Conservation (phyloP, 35 echinoderm and acorn worm genomes). For the Anneissia japonica region DNA sequence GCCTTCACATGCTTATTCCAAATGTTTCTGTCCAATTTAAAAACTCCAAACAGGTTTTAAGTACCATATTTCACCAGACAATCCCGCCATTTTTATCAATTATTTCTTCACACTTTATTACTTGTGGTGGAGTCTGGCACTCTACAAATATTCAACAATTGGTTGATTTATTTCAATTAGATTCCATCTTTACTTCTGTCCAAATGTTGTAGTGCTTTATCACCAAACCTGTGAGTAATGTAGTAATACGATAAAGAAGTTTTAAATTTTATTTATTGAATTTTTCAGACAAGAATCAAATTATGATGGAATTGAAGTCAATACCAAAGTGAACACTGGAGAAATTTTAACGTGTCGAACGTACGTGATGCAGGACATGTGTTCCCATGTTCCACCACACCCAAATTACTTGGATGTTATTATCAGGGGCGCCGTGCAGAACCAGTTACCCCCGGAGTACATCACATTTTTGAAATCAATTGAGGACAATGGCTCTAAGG, state of each 20-base stretch:
- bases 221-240: background rate
- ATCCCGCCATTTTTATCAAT: too few species aligned
- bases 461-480: background rate
- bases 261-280: background rate
- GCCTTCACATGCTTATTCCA: too few species aligned
- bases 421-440: constrained; percentile 5
- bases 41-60: too few species aligned
- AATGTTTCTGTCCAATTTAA: too few species aligned
- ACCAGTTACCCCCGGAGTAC: constrained; percentile 1
- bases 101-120: too few species aligned
- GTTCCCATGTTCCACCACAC: background rate
- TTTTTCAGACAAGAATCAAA: background rate
- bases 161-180: background rate
- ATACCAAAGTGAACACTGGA: background rate
- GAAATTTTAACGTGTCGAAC: constrained; percentile 1
- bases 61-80: too few species aligned
- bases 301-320: constrained; percentile 13
- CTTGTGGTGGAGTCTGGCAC: too few species aligned
- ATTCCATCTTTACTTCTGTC: background rate
- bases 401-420: constrained; percentile 27
- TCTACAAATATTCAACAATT: too few species aligned
- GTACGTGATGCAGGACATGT: background rate
- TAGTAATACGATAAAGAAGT: too few species aligned
- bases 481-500: constrained; percentile 8
- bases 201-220: background rate